Percentiles rank a stretch among this genome's conserved stretches.
Evolutionary conservation across 2,797 vertebrate species (phyloP).

Genomic region (Halcyon smyrnensis): DNA sequence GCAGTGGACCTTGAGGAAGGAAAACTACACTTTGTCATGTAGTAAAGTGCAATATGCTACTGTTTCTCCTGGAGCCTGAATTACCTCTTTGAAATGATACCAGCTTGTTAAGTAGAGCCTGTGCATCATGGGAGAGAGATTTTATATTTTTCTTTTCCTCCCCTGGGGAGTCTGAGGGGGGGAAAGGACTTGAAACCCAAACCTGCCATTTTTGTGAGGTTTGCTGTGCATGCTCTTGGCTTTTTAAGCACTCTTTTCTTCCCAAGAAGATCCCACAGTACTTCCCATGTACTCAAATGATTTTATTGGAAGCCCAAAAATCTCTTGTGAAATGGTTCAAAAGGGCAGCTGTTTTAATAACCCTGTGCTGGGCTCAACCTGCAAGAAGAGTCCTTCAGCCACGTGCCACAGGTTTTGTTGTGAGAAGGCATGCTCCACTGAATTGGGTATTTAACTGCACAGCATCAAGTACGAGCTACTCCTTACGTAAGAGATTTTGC

Average conservation of each 20-base stretch:
- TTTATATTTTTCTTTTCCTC: neutral
- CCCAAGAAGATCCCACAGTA: neutral
- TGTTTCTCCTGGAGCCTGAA: neutral
- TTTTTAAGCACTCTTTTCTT: neutral
- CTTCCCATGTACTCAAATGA: neutral
- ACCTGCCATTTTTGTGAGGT: neutral
- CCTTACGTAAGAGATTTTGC: neutral
- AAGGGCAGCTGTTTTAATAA: neutral
- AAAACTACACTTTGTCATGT: fast-evolving
- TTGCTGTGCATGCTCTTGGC: neutral
- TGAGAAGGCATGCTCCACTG: neutral
- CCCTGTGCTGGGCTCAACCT: neutral
- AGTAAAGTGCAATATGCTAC: neutral
- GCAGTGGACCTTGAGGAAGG: too few relatives aligned
- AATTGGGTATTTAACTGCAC: neutral
- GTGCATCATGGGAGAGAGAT: fast-evolving
- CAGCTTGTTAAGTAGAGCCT: neutral
- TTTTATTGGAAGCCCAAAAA: neutral
- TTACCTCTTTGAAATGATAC: neutral
- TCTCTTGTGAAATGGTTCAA: neutral
- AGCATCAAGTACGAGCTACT: neutral
- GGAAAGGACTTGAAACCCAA: neutral
- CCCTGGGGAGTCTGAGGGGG: neutral
- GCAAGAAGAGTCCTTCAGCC: neutral
- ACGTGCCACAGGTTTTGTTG: neutral